Conservation (phyloP, 1,140 invertebrate genomes). For the Triops cancriformis region DNA sequence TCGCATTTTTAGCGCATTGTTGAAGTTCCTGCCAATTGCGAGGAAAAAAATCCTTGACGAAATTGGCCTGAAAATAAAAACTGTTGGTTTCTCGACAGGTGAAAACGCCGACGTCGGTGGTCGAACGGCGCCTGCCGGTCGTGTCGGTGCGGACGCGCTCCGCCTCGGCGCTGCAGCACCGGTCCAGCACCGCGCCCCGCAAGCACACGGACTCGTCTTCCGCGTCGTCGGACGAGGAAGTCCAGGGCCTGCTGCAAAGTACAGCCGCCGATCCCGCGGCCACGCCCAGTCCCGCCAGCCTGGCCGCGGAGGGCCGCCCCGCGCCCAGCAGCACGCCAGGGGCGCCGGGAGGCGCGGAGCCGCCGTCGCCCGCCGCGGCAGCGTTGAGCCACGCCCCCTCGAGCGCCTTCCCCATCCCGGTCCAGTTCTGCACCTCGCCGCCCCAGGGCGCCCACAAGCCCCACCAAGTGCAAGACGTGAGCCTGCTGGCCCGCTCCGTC, state of each 20-base stretch:
- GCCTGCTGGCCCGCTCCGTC: constrained; percentile 43
- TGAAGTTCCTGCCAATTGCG: too few species aligned
- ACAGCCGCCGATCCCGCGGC: constrained; percentile 32
- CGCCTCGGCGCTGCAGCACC: constrained; percentile 22
- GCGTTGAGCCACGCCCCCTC: constrained; percentile 27
- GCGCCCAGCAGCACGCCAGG: neutral
- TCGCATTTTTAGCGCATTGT: too few species aligned
- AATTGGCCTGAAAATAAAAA: too few species aligned
- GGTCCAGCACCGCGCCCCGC: constrained; percentile 34
- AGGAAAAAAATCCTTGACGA: too few species aligned
- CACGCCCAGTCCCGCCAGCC: neutral
- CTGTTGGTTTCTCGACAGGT: too few species aligned
- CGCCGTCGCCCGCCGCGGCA: neutral
- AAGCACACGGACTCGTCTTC: constrained; percentile 38
- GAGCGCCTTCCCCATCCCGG: constrained; percentile 55
- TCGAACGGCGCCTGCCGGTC: constrained; percentile 21
- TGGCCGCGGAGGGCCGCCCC: too few species aligned
- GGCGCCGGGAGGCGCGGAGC: neutral
- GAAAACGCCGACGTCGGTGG: constrained; percentile 7
- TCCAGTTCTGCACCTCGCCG: constrained; percentile 79
- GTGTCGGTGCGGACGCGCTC: constrained; percentile 6
- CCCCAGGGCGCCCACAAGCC: constrained; percentile 78
- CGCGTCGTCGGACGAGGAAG: constrained; percentile 54
- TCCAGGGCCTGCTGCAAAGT: constrained; percentile 50
- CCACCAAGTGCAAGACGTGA: constrained; percentile 27